phyloP scores from a whole-genome alignment of 2,797 vertebrate species.

The Paguma larvata region DNA sequence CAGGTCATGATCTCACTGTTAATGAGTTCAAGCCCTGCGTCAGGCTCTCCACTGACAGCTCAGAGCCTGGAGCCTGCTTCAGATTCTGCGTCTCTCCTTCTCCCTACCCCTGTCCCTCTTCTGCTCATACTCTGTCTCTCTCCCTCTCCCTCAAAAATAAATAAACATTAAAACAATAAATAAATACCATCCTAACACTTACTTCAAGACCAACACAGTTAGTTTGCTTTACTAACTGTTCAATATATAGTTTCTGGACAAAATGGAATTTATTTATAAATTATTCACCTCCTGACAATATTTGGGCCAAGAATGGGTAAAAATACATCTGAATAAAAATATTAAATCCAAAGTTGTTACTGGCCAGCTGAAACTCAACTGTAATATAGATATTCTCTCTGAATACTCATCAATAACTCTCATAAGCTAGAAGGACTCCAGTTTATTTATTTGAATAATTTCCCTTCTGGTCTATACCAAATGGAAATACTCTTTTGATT shows the following conservation, averaged over 20 bases:
- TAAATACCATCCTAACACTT: background rate
- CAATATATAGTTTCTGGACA: background rate
- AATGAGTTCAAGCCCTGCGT: too few relatives aligned
- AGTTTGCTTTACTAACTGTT: background rate
- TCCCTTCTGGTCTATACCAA: background rate
- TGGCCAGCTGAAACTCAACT: constrained; percentile 18
- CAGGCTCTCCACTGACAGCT: too few relatives aligned
- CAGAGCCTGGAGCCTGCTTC: too few relatives aligned
- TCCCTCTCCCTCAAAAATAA: too few relatives aligned
- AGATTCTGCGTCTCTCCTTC: too few relatives aligned
- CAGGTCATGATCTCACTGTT: too few relatives aligned
- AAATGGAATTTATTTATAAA: constrained; percentile 35
- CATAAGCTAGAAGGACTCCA: background rate
- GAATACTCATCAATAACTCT: background rate
- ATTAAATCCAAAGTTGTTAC: constrained; percentile 9
- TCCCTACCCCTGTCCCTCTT: too few relatives aligned
- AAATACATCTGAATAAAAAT: background rate
- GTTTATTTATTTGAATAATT: constrained; percentile 9
- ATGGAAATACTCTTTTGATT: background rate
- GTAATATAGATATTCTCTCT: background rate
- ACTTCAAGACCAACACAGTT: background rate
- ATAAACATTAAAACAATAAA: too few relatives aligned
- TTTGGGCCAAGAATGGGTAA: constrained; percentile 21
- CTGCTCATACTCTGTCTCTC: too few relatives aligned
- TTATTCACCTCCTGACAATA: constrained; percentile 31